Evolutionary conservation across 2,113 vertebrate species (phyloP).

Genomic region (Trichechus manatus): DNA sequence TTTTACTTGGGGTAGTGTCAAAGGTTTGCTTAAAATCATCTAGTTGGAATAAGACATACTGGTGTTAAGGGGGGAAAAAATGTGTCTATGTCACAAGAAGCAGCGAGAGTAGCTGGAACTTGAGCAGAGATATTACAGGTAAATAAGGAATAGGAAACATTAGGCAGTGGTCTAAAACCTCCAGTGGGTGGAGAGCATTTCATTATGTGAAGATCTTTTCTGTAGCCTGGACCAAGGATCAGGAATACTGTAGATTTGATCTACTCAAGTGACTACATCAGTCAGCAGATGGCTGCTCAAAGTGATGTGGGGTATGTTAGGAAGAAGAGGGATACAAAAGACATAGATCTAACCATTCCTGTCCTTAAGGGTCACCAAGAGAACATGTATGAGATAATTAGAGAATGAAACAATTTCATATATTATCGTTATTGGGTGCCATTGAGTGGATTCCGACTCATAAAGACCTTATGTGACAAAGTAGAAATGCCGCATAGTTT

Average conservation of each 20-base stretch:
- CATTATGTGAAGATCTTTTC: not conserved
- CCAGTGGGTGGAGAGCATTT: not conserved
- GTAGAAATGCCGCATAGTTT: not conserved
- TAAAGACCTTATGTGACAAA: not conserved
- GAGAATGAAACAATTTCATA: not conserved
- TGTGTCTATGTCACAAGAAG: not conserved
- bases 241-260: not conserved
- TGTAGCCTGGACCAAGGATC: not conserved
- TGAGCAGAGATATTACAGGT: not conserved
- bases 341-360: not conserved
- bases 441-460: not conserved
- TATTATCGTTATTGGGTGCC: not conserved
- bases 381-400: slow-evolving; percentile 2
- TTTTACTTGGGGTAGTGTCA: not conserved
- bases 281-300: not conserved
- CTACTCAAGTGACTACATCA: not conserved
- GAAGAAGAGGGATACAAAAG: not conserved
- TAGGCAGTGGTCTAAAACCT: not conserved
- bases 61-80: not conserved
- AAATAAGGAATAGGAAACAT: not conserved
- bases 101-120: too few relatives aligned
- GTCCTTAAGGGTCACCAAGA: not conserved
- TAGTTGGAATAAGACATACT: not conserved
- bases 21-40: not conserved
- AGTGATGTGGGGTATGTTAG: not conserved